These are phyloP conservation scores for Cataglyphis rosenhaueri DNA, from an alignment of 2,888 invertebrate species.

Conservation along the genomic window DNA sequence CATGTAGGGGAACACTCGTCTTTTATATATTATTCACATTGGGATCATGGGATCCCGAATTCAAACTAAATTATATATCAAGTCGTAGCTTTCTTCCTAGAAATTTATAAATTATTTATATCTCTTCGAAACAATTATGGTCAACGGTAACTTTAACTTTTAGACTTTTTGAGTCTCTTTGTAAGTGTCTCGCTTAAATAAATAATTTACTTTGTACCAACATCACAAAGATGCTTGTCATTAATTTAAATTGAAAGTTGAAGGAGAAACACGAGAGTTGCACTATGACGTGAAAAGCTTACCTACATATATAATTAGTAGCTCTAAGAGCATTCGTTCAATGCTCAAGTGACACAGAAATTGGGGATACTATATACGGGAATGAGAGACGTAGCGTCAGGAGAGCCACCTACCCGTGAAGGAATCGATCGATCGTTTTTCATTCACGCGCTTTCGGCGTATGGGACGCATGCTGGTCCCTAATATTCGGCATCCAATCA, in stretches of 20 bases:
- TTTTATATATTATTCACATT: constrained; percentile 20
- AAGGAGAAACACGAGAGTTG: background rate
- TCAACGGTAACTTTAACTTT: background rate
- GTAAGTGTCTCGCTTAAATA: constrained; percentile 14
- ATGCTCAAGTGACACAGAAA: constrained; percentile 59
- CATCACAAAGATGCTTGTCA: constrained; percentile 3
- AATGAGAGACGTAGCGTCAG: constrained; percentile 63
- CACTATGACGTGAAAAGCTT: constrained; percentile 53
- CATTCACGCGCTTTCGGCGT: constrained; percentile 74
- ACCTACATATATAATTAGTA: constrained; percentile 62
- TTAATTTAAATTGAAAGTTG: background rate
- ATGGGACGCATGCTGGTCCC: constrained; percentile 44
- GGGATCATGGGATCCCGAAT: background rate
- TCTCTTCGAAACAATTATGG: background rate
- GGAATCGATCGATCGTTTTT: constrained; percentile 77
- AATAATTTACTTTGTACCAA: background rate
- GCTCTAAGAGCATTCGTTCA: constrained; percentile 53
- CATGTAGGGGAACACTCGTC: background rate
- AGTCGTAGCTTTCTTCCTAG: background rate
- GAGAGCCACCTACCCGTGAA: constrained; percentile 64
- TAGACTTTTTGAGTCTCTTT: background rate
- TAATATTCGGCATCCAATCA: constrained; percentile 32
- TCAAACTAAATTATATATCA: background rate
- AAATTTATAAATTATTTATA: constrained; percentile 14
- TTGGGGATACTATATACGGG: constrained; percentile 63